phyloP scores from a whole-genome alignment of 2,888 invertebrate genomes.

The Linyphia triangularis region DNA sequence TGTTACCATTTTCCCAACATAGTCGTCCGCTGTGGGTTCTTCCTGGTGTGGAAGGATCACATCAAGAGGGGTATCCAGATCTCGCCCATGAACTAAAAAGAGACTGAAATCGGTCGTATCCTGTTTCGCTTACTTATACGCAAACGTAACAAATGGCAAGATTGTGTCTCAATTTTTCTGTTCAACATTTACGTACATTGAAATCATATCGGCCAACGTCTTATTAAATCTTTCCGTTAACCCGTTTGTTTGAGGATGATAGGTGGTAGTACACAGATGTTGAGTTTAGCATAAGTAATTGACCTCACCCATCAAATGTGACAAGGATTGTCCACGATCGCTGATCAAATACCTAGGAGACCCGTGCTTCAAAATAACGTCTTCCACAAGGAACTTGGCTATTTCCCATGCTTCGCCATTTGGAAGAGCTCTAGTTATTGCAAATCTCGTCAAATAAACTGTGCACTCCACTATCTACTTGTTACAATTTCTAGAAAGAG shows the following conservation, averaged over 20 bases:
- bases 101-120: constrained; percentile 7
- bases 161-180: constrained; percentile 56
- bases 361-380: constrained; percentile 75
- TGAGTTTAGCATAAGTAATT: background rate
- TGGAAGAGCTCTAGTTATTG: constrained; percentile 3
- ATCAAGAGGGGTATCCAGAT: constrained; percentile 12
- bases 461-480: constrained; percentile 74
- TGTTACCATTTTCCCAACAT: background rate
- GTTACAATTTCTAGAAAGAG: constrained; percentile 60
- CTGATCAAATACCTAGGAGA: constrained; percentile 69
- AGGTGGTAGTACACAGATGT: constrained; percentile 1
- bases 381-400: constrained; percentile 68
- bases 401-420: constrained; percentile 24
- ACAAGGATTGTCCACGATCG: constrained; percentile 64
- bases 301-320: background rate
- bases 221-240: constrained; percentile 32
- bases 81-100: constrained; percentile 5
- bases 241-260: constrained; percentile 54
- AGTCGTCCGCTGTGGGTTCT: background rate
- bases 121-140: constrained; percentile 47
- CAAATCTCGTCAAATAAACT: constrained; percentile 13
- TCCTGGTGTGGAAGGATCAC: background rate
- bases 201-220: constrained; percentile 30
- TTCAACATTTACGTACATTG: constrained; percentile 28
- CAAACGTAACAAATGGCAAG: constrained; percentile 36